A percentile compares a stretch with the other conserved stretches of the same genome.
Conservation (phyloP, 2,113 vertebrate genomes). For the Syrrhaptes paradoxus region DNA sequence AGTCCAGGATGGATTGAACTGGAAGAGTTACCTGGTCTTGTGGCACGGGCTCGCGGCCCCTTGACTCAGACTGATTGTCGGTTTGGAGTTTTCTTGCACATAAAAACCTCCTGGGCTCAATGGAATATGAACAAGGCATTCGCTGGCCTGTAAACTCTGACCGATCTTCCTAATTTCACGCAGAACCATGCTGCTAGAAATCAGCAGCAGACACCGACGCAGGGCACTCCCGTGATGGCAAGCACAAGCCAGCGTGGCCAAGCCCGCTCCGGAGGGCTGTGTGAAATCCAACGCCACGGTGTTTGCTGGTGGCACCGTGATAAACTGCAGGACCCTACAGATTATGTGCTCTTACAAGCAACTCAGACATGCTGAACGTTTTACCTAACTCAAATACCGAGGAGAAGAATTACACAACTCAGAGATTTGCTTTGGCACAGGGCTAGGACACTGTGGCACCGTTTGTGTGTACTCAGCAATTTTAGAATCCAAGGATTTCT, state of each 20-base stretch:
- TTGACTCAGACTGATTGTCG: not conserved
- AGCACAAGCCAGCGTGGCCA: not conserved
- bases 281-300: not conserved
- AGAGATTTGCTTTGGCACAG: conserved; percentile 79
- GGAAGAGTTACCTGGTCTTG: not conserved
- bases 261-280: fast-evolving
- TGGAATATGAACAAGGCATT: not conserved
- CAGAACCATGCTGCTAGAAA: not conserved
- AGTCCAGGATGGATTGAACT: not conserved
- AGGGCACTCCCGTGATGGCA: fast-evolving
- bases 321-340: not conserved
- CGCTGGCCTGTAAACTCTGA: not conserved
- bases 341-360: not conserved
- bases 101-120: not conserved
- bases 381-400: not conserved
- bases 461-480: conserved; percentile 71
- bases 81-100: not conserved
- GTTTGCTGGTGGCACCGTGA: not conserved
- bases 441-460: conserved; percentile 75
- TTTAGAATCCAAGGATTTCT: conserved; percentile 67
- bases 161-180: not conserved
- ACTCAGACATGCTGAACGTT: not conserved
- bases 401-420: conserved; percentile 49
- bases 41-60: fast-evolving
- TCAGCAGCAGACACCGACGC: not conserved